Base-by-base conservation (phyloP, 2,113 vertebrate species). In the Rhynchomys soricoides region DNA sequence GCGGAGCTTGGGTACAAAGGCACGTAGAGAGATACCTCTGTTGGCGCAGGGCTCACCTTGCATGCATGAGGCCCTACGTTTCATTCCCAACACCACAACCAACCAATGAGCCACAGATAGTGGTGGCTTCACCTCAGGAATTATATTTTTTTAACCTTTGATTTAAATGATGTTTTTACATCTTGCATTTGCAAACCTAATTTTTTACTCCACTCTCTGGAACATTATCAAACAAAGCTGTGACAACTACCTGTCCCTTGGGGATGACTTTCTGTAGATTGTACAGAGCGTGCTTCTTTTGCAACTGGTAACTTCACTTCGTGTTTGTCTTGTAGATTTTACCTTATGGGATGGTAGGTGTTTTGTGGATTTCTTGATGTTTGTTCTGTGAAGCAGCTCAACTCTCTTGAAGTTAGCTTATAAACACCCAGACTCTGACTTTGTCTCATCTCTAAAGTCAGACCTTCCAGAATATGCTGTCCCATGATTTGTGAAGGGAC, bases 121-220 rank as follows among this genome's bases (percentile, higher is more conserved):
- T 29, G 34, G 1, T 17, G n/a, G 21, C 43, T 86, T 93, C 31
- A n/a, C 43, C 77, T 77, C 66, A 91, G 66, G 52, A 12, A 6
- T n/a, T n/a, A 8, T 62, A 59, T 48, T 5, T 83, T 55, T 40
- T 57, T n/a, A 43, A 62, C 13, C 24, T 62, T 78, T 52, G 22
- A 73, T 57, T 45, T 77, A 62, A 16, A n/a, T 68, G 15, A 12
- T 62, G 83, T 79, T 55, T 90, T 79, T 75, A 10, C 59, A 55
- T 90, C 45, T 68, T 82, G 22, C 1, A 12, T 68, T 68, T 57
- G 57, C 62, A 12, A 77, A 75, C 12, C 8, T 89, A 70, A 75
- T 89, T 75, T 86, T 86, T 82, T 92, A 89, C 45, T 89, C 6
- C n/a, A 59, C 26, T 24, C 94, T 74, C 24, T n/a, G 57, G 45